phyloP scores from a whole-genome alignment of 2,888 invertebrate genomes.

The Tineola bisselliella region DNA sequence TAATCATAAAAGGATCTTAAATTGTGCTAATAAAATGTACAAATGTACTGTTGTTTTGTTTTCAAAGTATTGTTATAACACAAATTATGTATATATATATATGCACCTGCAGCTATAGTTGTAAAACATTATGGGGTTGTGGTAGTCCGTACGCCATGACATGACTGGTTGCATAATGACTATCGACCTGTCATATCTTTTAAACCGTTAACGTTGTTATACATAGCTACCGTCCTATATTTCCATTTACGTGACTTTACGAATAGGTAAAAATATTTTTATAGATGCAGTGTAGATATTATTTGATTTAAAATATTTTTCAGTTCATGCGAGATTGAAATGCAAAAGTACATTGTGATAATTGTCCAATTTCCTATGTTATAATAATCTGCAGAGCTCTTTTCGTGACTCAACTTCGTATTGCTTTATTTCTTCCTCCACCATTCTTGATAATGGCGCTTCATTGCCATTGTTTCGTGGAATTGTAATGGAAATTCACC shows the following conservation, averaged over 20 bases:
- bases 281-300: too few relatives aligned
- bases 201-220: slow-evolving; percentile 1
- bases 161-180: slow-evolving; percentile 3
- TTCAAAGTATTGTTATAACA: not conserved
- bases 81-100: too few relatives aligned
- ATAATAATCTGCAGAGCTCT: not conserved
- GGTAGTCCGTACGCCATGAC: not conserved
- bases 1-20: not conserved
- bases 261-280: too few relatives aligned
- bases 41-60: not conserved
- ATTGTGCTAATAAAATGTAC: not conserved
- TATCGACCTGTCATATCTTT: slow-evolving; percentile 5
- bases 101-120: not conserved
- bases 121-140: not conserved
- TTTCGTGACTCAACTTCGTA: not conserved
- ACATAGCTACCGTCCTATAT: not conserved
- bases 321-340: too few relatives aligned
- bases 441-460: not conserved
- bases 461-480: not conserved
- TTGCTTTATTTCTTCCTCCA: not conserved
- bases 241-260: not conserved
- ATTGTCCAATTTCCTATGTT: not conserved
- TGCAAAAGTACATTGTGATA: too few relatives aligned
- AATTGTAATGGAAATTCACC: slow-evolving; percentile 5
- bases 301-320: too few relatives aligned